Percentiles rank a stretch among this genome's conserved stretches.
Evolutionary conservation across 2,888 invertebrate genomes (phyloP).

Genomic region (Taphrorychus bicolor): DNA sequence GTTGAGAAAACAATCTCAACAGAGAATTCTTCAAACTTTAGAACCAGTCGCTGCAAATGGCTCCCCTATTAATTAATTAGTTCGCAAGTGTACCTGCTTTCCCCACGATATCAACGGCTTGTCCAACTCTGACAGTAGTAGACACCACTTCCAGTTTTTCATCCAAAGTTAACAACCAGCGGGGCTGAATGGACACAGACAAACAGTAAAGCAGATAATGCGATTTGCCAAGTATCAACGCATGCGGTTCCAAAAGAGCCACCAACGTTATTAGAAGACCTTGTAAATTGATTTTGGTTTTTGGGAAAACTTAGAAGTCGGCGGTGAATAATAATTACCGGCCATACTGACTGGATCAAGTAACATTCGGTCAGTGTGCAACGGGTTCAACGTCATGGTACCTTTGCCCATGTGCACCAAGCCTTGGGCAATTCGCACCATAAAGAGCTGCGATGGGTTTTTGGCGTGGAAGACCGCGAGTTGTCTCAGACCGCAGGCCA

Average conservation of each 20-base stretch:
- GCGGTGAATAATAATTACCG: conserved; percentile 65
- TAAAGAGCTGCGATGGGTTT: conserved; percentile 94
- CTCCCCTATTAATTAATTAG: no score
- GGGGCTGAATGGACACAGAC: conserved; percentile 96
- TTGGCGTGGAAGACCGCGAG: conserved; percentile 96
- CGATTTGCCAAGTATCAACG: conserved; percentile 80
- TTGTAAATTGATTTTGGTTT: conserved; percentile 37
- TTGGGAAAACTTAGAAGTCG: not conserved
- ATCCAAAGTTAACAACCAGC: conserved; percentile 97
- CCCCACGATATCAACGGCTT: conserved; percentile 98
- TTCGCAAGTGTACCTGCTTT: conserved; percentile 73
- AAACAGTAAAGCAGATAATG: conserved; percentile 94
- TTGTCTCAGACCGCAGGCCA: conserved; percentile 97
- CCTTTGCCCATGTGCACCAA: conserved; percentile 98
- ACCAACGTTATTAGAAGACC: conserved; percentile 54
- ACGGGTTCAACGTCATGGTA: conserved; percentile 93
- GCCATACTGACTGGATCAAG: conserved; percentile 94
- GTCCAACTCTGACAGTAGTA: conserved; percentile 88
- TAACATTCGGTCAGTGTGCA: conserved; percentile 94
- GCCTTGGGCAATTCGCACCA: conserved; percentile 96
- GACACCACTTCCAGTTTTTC: conserved; percentile 90
- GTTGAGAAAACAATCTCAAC: no score
- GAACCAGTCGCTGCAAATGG: no score
- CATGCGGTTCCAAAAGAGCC: conserved; percentile 53
- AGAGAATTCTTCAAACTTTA: no score